Evolutionary conservation across 2,888 invertebrate species (phyloP), one percentile per base, ranked within the genome.

Genomic region (Cryptocheilus praepositus): DNA sequence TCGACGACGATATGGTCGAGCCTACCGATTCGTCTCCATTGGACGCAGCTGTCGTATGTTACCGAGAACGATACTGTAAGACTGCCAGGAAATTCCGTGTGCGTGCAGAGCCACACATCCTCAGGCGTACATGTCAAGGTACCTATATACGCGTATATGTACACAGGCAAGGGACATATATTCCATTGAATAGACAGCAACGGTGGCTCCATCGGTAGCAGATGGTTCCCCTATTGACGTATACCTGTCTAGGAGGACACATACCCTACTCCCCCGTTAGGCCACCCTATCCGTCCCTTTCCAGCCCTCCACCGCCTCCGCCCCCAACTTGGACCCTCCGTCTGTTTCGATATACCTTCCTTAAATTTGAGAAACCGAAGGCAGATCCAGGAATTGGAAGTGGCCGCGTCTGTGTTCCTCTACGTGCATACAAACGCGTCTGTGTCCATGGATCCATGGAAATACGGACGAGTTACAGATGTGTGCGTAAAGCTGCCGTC

Each of bases 1-100:
- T 36, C 8, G 36, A 61, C 59, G 73, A 64, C 52, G 70, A 65
- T 61, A 57, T 66, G 71, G 64, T 43, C 55, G 54, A 61, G 65
- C 63, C 74, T 65, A 57, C 45, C 53, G 15, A 45, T 44, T 46
- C 52, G 59, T 67, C 56, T 64, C 79, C 70, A 81, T 84, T 82
- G 75, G 69, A 18, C 71, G 75, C 81, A 84, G 82, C 81, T 83
- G 82, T 66, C 74, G 77, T 69, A 71, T 65, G 73, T 66, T 76
- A 71, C 70, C 70, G 71, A 75, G 74, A 75, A 80, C 77, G 71
- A 75, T 53, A 68, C 63, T 61, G 68, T 56, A 64, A 62, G 71
- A 65, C 62, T 54, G 60, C 73, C 58, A n/a, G 45, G 21, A 43
- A 59, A 53, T 55, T 56, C 28, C 22, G 36, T 51, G 25, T 51